Evolutionary conservation across 1,140 invertebrate species (phyloP).

Genomic region (Tenebrio molitor): DNA sequence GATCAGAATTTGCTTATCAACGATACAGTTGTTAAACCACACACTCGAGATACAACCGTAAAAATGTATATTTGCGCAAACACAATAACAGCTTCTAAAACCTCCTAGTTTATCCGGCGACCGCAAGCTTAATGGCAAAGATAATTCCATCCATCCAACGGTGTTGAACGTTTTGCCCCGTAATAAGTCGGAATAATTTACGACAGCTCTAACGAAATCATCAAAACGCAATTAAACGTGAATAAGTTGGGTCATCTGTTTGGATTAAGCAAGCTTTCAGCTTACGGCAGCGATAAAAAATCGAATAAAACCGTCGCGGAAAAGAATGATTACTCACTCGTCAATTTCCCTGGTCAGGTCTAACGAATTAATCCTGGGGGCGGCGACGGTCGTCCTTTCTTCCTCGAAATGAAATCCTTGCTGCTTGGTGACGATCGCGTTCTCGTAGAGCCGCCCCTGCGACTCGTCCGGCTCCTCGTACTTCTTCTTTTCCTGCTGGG

Average conservation of each 20-base stretch:
- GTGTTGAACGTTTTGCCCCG: too few relatives aligned
- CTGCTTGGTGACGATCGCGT: conserved; percentile 36
- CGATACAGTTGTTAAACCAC: too few relatives aligned
- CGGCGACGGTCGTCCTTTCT: conserved; percentile 43
- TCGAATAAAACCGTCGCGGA: not conserved
- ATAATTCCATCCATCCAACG: too few relatives aligned
- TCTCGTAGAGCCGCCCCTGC: conserved; percentile 26
- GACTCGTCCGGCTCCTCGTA: conserved; percentile 2
- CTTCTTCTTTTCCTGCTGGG: conserved; percentile 33
- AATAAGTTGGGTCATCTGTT: not conserved
- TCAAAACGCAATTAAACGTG: not conserved
- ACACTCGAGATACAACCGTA: too few relatives aligned
- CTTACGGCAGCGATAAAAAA: not conserved
- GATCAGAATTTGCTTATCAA: too few relatives aligned
- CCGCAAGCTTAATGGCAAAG: too few relatives aligned
- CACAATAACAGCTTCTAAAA: too few relatives aligned
- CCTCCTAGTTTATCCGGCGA: too few relatives aligned
- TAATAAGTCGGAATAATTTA: not conserved
- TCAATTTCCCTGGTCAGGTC: conserved; percentile 58
- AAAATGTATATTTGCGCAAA: too few relatives aligned
- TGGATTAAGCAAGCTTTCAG: not conserved
- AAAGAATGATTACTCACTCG: conserved; percentile 56
- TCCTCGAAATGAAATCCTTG: conserved; percentile 54
- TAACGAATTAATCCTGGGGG: conserved; percentile 51
- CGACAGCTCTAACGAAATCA: not conserved